Evolutionary conservation across 2,113 vertebrate species (phyloP).

Genomic region (Phainopepla nitens): DNA sequence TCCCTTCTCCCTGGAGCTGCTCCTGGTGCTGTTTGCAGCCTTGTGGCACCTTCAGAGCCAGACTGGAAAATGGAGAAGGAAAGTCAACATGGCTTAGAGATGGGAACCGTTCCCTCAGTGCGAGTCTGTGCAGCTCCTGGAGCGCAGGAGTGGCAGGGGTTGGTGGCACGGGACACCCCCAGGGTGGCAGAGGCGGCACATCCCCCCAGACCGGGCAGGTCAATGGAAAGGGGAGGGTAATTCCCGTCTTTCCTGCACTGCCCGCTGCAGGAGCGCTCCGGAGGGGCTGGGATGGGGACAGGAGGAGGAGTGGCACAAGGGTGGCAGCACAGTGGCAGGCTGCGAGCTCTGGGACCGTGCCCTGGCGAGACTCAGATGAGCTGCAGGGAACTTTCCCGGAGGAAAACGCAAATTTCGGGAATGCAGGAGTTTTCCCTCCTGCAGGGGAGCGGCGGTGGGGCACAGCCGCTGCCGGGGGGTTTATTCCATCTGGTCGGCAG

Average conservation of each 20-base stretch:
- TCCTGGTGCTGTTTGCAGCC: not conserved
- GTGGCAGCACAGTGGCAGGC: not conserved
- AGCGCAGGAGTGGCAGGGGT: not conserved
- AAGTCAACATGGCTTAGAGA: not conserved
- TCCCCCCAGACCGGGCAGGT: fast-evolving
- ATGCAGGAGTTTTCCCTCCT: fast-evolving
- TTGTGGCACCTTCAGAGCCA: not conserved
- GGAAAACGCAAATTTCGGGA: not conserved
- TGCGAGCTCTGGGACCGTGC: fast-evolving
- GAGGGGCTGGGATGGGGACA: not conserved
- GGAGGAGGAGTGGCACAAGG: not conserved
- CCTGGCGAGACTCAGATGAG: not conserved
- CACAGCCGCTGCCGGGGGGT: not conserved
- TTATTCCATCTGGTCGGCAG: not conserved
- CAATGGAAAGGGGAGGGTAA: not conserved
- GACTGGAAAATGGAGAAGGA: not conserved
- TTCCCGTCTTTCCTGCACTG: not conserved
- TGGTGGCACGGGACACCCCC: fast-evolving
- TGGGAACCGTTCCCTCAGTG: not conserved
- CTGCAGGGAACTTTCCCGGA: not conserved
- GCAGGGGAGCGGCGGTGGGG: fast-evolving
- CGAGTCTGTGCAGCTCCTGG: not conserved
- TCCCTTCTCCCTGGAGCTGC: not conserved
- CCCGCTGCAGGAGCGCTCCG: fast-evolving
- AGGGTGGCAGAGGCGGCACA: not conserved